Conservation (phyloP, 2,113 vertebrate species). For the Puntigrus tetrazona region DNA sequence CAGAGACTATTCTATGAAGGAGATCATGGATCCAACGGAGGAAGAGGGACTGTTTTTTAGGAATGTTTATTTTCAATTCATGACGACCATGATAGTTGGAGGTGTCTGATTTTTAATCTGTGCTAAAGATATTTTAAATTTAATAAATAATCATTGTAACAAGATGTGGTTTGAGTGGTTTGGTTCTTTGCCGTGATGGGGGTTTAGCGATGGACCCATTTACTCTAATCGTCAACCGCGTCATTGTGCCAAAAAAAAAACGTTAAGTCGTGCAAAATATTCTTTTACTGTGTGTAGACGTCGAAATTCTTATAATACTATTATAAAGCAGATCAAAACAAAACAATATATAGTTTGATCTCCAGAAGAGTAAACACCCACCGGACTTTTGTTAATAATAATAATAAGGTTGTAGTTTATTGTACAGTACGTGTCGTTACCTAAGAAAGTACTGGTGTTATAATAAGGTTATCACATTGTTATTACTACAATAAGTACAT, state of each 20-base stretch:
- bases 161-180: slow-evolving; percentile 52
- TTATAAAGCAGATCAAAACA: too few relatives aligned
- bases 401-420: too few relatives aligned
- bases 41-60: slow-evolving; percentile 72
- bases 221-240: too few relatives aligned
- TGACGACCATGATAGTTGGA: slow-evolving; percentile 80
- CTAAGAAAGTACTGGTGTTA: too few relatives aligned
- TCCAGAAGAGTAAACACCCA: too few relatives aligned
- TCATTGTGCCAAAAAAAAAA: too few relatives aligned
- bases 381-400: too few relatives aligned
- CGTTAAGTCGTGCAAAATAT: background rate
- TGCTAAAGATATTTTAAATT: slow-evolving; percentile 88
- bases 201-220: background rate
- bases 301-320: too few relatives aligned
- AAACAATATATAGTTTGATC: too few relatives aligned
- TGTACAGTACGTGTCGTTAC: too few relatives aligned
- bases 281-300: background rate
- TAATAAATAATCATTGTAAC: slow-evolving; percentile 85
- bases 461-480: too few relatives aligned
- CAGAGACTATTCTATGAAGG: slow-evolving; percentile 51
- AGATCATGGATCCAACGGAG: slow-evolving; percentile 63
- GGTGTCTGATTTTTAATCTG: slow-evolving; percentile 85
- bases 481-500: too few relatives aligned
- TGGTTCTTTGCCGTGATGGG: slow-evolving; percentile 14
- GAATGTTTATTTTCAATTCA: slow-evolving; percentile 77